phyloP scores from a whole-genome alignment of 2,113 vertebrate genomes.

The Microtus oregoni region DNA sequence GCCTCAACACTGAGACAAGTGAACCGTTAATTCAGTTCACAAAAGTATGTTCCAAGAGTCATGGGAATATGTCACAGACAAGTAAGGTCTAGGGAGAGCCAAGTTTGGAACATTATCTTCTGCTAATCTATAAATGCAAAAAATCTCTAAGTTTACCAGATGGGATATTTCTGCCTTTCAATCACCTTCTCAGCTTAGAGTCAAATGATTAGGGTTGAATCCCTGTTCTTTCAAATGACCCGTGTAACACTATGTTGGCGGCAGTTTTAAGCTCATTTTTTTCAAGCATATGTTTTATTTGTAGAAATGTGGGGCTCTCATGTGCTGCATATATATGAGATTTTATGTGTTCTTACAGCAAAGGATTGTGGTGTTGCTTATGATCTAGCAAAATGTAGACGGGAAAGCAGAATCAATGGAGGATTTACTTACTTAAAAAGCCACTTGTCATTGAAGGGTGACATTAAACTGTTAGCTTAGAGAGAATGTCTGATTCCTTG shows the following conservation, averaged over 20 bases:
- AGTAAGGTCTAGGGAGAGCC: slow-evolving; percentile 4
- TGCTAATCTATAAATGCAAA: slow-evolving; percentile 37
- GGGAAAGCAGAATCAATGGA: not conserved
- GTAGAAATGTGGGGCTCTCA: not conserved
- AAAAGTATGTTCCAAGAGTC: slow-evolving; percentile 40
- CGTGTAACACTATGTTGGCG: not conserved
- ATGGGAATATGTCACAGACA: slow-evolving; percentile 20
- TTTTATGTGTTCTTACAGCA: not conserved
- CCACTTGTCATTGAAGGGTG: not conserved
- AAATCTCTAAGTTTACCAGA: not conserved
- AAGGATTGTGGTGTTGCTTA: not conserved
- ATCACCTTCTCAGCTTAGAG: not conserved
- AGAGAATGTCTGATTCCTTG: not conserved
- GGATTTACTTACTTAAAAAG: not conserved
- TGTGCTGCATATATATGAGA: not conserved
- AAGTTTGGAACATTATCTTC: not conserved
- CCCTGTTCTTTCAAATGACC: not conserved
- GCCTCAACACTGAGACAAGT: not conserved
- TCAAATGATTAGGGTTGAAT: not conserved
- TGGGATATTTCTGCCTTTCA: not conserved
- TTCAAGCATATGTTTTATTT: not conserved
- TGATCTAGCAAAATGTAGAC: not conserved
- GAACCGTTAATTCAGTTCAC: slow-evolving; percentile 51
- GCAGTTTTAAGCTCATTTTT: slow-evolving; percentile 13
- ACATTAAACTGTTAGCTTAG: not conserved